Base-by-base conservation (phyloP, 2,113 vertebrate species). In the Vulpes lagopus region DNA sequence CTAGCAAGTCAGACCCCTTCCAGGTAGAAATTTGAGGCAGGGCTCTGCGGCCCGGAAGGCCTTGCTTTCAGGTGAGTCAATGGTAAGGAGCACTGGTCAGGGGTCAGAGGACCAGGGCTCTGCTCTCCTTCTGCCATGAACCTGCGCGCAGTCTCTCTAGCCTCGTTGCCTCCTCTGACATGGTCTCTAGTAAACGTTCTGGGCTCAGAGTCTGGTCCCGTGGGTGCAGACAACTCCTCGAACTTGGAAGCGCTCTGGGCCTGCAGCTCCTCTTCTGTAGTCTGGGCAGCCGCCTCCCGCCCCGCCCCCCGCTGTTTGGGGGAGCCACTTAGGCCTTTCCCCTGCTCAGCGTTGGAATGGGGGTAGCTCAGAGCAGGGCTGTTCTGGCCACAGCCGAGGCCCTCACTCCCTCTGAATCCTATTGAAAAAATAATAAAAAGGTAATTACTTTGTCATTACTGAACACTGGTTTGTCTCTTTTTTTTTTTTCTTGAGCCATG, bases 341-440 rank as follows among this genome's bases (percentile, higher is more conserved):
- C 53, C 67, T 38, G 69, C 11, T 10, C 4, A 1, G 12, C 62
- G 51, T 0, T 15, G 60, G 73, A 1, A 11, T 7, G 71, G 1
- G 5, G 0, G 27, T 38, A 96, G 96, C 86, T 71, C 69, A 1
- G 81, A 96, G 85, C 97, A n/a, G 6, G 80, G 84, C 49, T 91
- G 49, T 60, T 64, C 49, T 22, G 86, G 86, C 87, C 60, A 62
- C 23, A 79, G 96, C 97, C 98, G 62, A 11, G 98, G 97, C 97
- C 98, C 53, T 97, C 5, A 35, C 97, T 98, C 98, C 96, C 98
- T 97, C 98, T 98, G 98, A 98, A 99, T 97, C 97, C 97, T 98
- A 99, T 98, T 98, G 99, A 99, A 99, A 97, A 99, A 99, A 98
- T 98, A 98, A 99, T 99, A 99, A 99, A 99, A 99, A 98, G 98